Percentiles rank a stretch among this genome's conserved stretches.
Conservation (phyloP, 2,797 vertebrate species). For the Taeniopygia guttata region DNA sequence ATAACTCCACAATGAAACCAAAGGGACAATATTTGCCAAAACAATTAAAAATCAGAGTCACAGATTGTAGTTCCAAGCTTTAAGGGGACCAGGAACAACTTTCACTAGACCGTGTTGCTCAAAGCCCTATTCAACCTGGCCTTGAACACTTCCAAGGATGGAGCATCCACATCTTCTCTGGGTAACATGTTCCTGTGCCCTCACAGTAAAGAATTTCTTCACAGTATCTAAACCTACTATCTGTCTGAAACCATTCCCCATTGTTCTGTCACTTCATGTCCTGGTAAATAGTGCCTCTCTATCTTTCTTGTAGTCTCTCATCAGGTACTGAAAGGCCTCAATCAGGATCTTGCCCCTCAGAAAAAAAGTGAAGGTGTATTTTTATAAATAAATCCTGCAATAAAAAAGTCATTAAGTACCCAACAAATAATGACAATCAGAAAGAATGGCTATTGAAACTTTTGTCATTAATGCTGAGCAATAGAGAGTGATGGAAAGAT, state of each 20-base stretch:
- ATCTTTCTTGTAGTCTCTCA: background rate
- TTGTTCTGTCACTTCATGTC: background rate
- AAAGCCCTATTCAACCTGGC: background rate
- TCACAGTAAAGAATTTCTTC: background rate
- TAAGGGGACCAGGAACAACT: background rate
- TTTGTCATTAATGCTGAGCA: background rate
- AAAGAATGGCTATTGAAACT: background rate
- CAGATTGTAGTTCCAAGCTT: background rate
- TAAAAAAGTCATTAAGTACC: background rate
- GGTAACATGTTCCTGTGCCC: background rate
- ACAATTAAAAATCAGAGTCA: background rate
- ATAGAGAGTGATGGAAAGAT: background rate
- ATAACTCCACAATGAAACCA: background rate
- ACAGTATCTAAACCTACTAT: background rate
- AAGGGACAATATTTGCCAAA: background rate
- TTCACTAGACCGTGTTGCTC: background rate
- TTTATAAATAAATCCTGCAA: background rate
- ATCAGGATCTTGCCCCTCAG: background rate
- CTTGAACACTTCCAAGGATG: no score
- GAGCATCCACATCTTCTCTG: background rate
- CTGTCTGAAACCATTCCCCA: background rate
- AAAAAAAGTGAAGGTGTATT: background rate
- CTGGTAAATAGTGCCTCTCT: background rate
- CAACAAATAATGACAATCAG: background rate
- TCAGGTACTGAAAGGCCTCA: background rate